These are phyloP conservation scores for Macrostomum cliftonense DNA, from an alignment of 2,888 invertebrate genomes.

Conservation along the genomic window DNA sequence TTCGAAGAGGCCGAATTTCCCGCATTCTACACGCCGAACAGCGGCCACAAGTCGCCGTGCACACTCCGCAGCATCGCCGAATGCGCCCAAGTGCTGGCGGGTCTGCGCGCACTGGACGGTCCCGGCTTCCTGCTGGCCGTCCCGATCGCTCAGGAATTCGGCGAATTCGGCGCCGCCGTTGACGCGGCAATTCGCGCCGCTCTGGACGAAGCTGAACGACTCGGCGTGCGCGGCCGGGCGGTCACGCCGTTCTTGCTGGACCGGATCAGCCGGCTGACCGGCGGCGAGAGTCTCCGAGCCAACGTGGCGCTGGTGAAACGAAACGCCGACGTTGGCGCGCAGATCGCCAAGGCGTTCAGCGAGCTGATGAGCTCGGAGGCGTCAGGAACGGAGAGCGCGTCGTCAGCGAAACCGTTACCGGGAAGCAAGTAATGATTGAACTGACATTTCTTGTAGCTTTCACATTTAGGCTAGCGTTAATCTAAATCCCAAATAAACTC, in stretches of 20 bases:
- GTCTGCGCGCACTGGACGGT: slow-evolving; percentile 10
- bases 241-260: slow-evolving; percentile 75
- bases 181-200: slow-evolving; percentile 9
- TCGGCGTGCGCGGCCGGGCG: slow-evolving; percentile 56
- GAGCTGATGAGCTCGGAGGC: slow-evolving; percentile 8
- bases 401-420: too few relatives aligned
- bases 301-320: slow-evolving; percentile 80
- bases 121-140: slow-evolving; percentile 57
- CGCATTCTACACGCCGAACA: slow-evolving; percentile 68
- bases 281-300: slow-evolving; percentile 58
- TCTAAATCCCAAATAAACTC: too few relatives aligned
- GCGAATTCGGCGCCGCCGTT: slow-evolving; percentile 13
- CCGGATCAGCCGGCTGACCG: slow-evolving; percentile 57
- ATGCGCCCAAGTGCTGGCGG: slow-evolving; percentile 46
- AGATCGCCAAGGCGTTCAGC: slow-evolving; percentile 25
- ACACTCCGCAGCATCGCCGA: slow-evolving; percentile 46
- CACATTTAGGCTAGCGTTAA: too few relatives aligned
- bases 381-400: background rate
- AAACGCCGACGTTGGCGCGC: slow-evolving; percentile 49
- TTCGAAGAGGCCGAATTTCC: slow-evolving; percentile 53
- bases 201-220: slow-evolving; percentile 8
- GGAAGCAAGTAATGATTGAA: too few relatives aligned
- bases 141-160: slow-evolving; percentile 49
- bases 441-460: too few relatives aligned
- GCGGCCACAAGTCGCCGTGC: slow-evolving; percentile 55